Percentiles rank a stretch among this genome's conserved stretches.
phyloP scores from a whole-genome alignment of 2,888 invertebrate genomes.

The Pachliopta kotzebuea region DNA sequence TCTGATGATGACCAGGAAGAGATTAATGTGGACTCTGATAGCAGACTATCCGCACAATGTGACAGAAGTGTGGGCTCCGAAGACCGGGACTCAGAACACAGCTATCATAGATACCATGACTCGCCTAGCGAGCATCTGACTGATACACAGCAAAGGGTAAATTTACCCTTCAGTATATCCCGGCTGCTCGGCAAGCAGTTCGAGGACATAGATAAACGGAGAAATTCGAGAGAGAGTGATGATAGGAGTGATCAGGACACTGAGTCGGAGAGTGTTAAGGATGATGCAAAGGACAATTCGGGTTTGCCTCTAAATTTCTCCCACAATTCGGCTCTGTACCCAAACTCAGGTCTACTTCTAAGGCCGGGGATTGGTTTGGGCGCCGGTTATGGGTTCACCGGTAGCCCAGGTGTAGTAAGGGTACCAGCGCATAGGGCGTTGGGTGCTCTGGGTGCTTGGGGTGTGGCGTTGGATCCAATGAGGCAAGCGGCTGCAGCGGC shows the following conservation, averaged over 20 bases:
- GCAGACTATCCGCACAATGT: constrained; percentile 78
- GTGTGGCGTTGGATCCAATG: constrained; percentile 82
- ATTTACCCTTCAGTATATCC: constrained; percentile 90
- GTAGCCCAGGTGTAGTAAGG: constrained; percentile 88
- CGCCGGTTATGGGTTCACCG: constrained; percentile 78
- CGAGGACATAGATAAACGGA: constrained; percentile 81
- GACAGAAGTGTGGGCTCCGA: constrained; percentile 80
- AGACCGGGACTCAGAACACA: constrained; percentile 78
- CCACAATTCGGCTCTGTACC: constrained; percentile 66
- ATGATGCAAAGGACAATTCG: constrained; percentile 62
- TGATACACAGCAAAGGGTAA: constrained; percentile 76
- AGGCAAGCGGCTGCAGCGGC: constrained; percentile 85
- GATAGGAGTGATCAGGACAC: constrained; percentile 76
- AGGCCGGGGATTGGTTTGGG: constrained; percentile 73
- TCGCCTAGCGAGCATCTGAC: constrained; percentile 76
- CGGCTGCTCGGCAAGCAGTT: constrained; percentile 88
- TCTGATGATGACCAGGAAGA: constrained; percentile 84
- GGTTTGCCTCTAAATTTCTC: constrained; percentile 66
- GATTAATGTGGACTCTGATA: constrained; percentile 85
- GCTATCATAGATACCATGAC: constrained; percentile 72
- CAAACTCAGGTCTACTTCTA: constrained; percentile 62
- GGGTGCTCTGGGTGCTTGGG: constrained; percentile 77
- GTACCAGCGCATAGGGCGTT: constrained; percentile 89
- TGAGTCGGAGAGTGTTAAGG: constrained; percentile 74
- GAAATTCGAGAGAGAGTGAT: constrained; percentile 74